phyloP scores from a whole-genome alignment of 2,797 vertebrate species.

The Crypturellus tataupa region DNA sequence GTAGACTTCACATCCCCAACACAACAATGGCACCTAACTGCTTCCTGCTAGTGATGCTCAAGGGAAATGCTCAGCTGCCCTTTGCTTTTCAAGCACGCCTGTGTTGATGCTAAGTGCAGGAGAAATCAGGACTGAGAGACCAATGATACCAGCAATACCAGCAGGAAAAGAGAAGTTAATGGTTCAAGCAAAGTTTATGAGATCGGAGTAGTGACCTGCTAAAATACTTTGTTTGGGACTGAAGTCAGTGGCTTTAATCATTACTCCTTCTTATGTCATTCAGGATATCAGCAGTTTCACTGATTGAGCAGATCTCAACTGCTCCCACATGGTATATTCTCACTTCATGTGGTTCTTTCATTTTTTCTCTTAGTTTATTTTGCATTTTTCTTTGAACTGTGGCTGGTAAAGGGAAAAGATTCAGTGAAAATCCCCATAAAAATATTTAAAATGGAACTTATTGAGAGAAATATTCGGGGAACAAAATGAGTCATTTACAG shows the following conservation, averaged over 20 bases:
- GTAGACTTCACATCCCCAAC: neutral
- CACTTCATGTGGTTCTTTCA: neutral
- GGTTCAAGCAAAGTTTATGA: too few relatives aligned
- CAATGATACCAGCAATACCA: too few relatives aligned
- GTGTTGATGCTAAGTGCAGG: neutral
- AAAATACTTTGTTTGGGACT: too few relatives aligned
- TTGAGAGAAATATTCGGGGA: neutral
- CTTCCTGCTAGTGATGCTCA: neutral
- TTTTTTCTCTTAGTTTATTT: neutral
- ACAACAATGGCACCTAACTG: neutral
- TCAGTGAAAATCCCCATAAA: too few relatives aligned
- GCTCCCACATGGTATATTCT: too few relatives aligned
- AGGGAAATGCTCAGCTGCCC: fast-evolving
- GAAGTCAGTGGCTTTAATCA: neutral
- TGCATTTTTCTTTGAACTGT: neutral
- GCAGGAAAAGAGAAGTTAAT: too few relatives aligned
- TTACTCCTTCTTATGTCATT: neutral
- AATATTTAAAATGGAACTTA: neutral
- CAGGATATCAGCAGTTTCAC: neutral
- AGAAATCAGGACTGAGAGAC: too few relatives aligned
- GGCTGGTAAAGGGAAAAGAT: neutral
- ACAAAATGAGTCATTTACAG: neutral
- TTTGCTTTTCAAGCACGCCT: neutral
- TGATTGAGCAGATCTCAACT: neutral
- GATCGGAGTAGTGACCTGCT: too few relatives aligned